Base-by-base conservation (phyloP, 2,888 invertebrate species). In the Scaptodrosophila latifasciaeformis region DNA sequence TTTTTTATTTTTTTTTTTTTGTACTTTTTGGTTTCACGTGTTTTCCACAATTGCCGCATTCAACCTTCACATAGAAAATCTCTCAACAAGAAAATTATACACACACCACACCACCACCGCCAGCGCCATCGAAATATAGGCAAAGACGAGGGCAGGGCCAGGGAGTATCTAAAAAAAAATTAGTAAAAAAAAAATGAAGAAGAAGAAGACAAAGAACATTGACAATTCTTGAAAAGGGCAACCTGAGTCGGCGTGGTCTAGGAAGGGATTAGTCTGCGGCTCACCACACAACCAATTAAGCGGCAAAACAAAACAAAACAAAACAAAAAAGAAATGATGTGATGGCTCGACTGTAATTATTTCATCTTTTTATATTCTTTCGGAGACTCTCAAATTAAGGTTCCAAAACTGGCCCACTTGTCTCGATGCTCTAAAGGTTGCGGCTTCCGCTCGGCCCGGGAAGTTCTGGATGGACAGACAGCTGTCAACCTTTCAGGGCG, bases 41-140 rank as follows among this genome's bases (percentile, higher is more conserved):
- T 49, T 56, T 65, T 56, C 49, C 50, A 58, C 51, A 60, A 56
- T 67, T 69, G 67, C 71, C 51, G 52, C 65, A 37, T 18, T 29
- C 59, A 81, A 81, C 81, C 81, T 83, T 84, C 82, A 83, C 83
- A 83, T 76, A 84, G 75, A 83, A 84, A 83, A 68, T 76, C 83
- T 83, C 69, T 84, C 82, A 83, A 72, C 82, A 79, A 79, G 81
- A 84, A 83, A 84, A 83, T 83, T 84, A 76, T 66, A 70, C 39
- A 49, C 54, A 10, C 40, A 24, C 15, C 56, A n/a, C n/a, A 27
- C 27, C 9, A 9, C 48, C 31, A 44, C 10, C 46, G 47, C 27
- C 37, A 42, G 42, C 21, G 19, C 10, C 31, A 49, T 6, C 24
- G 27, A 18, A 46, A 42, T 15, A 31, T 13, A 42, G 24, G 17